These are phyloP conservation scores for Neodontobutis hainanensis DNA, from an alignment of 2,113 vertebrate species.

Conservation along the genomic window DNA sequence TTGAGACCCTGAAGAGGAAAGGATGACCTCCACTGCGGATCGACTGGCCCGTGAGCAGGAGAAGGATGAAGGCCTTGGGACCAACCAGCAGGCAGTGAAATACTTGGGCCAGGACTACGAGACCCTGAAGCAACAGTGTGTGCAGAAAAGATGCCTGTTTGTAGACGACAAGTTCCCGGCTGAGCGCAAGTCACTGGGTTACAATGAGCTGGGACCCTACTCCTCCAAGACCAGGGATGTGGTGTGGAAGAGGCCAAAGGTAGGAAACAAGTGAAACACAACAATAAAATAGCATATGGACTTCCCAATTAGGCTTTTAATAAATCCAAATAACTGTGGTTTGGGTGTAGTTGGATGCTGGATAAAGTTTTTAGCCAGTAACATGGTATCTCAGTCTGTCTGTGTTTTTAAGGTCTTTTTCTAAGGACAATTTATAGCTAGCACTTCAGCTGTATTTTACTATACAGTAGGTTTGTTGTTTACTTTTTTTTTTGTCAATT, in stretches of 20 bases:
- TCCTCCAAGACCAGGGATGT: constrained; percentile 82
- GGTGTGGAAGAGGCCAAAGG: constrained; percentile 85
- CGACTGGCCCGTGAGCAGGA: constrained; percentile 68
- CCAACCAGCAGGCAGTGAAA: constrained; percentile 77
- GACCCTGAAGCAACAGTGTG: constrained; percentile 76
- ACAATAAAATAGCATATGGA: neutral
- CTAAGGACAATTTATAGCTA: no score
- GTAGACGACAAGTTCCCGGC: constrained; percentile 86
- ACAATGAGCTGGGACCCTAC: constrained; percentile 81
- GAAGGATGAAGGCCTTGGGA: constrained; percentile 66
- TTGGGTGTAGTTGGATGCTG: no score
- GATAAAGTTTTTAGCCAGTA: no score
- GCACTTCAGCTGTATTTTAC: no score
- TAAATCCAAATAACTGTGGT: no score
- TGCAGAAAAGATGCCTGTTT: constrained; percentile 79
- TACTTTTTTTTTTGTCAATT: neutral
- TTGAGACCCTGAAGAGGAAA: constrained; percentile 25
- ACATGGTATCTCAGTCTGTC: no score
- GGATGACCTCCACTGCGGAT: constrained; percentile 67
- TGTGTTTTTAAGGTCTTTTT: no score
- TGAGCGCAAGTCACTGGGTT: constrained; percentile 81
- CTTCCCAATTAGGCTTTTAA: no score
- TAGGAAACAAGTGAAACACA: constrained; percentile 45
- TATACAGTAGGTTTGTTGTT: no score
- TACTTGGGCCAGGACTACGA: constrained; percentile 86